Evolutionary conservation across 1,140 invertebrate species (phyloP).

Genomic region (Drosophila ogumai): DNA sequence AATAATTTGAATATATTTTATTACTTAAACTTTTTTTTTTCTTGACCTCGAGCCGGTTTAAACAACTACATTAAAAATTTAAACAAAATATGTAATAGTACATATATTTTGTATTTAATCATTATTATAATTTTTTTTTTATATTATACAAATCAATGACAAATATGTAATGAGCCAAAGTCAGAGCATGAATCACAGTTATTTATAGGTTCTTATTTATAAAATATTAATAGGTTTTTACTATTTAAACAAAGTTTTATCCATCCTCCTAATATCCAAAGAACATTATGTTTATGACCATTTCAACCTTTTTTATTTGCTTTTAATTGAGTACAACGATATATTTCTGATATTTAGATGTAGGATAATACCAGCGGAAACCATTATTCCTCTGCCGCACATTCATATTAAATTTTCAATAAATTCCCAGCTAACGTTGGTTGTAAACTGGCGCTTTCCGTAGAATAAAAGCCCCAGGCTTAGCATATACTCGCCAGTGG

Average conservation of each 20-base stretch:
- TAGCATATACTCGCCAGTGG: conserved; percentile 16
- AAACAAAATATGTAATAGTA: too few relatives aligned
- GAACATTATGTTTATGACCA: neutral
- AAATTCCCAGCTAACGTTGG: conserved; percentile 14
- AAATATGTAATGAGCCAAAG: neutral
- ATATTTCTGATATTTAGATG: neutral
- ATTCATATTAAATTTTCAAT: conserved; percentile 6
- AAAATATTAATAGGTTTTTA: neutral
- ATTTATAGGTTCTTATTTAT: neutral
- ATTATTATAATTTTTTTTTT: neutral
- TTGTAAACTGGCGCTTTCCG: neutral
- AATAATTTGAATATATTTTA: too few relatives aligned
- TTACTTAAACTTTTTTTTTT: too few relatives aligned
- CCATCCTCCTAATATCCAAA: neutral
- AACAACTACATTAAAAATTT: too few relatives aligned
- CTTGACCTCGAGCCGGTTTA: too few relatives aligned
- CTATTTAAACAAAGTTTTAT: neutral
- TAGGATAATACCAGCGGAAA: neutral
- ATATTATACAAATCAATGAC: neutral
- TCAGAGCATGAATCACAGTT: too few relatives aligned
- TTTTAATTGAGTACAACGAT: neutral
- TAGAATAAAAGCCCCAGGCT: neutral
- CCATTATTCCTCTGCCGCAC: neutral
- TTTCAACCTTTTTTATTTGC: neutral
- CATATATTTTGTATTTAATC: neutral